Base-by-base conservation (phyloP, 2,888 invertebrate genomes). In the Drosophila affinis region DNA sequence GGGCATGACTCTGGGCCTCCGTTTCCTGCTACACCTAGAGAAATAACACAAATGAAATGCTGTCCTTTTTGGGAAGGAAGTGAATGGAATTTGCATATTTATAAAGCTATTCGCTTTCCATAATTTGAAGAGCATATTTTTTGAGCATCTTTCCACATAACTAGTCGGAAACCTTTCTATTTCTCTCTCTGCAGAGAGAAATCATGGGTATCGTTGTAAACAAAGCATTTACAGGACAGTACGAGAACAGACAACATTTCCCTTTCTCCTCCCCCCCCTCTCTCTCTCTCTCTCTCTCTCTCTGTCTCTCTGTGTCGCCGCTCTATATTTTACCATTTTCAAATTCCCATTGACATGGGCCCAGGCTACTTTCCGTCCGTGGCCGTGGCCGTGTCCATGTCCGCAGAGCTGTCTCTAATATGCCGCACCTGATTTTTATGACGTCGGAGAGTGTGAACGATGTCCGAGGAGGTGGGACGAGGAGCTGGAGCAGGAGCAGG, bases 221-320 rank as follows among this genome's bases (percentile, higher is more conserved):
- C 84, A 83, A 83, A 85, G 62, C 87, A 71, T 77, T 82, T 82
- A 82, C 76, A 81, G 80, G 74, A 72, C 67, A 69, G 59, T 49
- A 27, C 14, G 39, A 39, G 39, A 39, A 39, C 48, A 46, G 72
- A 72, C 63, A 72, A 64, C 84, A 75, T 62, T 61, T 67, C 29
- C 53, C 57, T 7, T 14, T n/a, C 32, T 12, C 10, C 32, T n/a
- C 39, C 48, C 62, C n/a, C n/a, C n/a, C n/a, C n/a, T n/a, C n/a
- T 24, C 39, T 52, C 64, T 52, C 47, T 47, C 47, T 57, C 29
- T 17, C 45, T 10, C 5, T n/a, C 21, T 29, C 48, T 29, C 32
- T 53, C 9, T 27, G 44, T n/a, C 10, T 12, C 27, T 7, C 24
- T 24, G 24, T n/a, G n/a, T 24, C 45, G 21, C 44, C 34, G 39